Conservation (phyloP, 35 echinoderm and acorn worm species). For the Acanthaster planci region DNA sequence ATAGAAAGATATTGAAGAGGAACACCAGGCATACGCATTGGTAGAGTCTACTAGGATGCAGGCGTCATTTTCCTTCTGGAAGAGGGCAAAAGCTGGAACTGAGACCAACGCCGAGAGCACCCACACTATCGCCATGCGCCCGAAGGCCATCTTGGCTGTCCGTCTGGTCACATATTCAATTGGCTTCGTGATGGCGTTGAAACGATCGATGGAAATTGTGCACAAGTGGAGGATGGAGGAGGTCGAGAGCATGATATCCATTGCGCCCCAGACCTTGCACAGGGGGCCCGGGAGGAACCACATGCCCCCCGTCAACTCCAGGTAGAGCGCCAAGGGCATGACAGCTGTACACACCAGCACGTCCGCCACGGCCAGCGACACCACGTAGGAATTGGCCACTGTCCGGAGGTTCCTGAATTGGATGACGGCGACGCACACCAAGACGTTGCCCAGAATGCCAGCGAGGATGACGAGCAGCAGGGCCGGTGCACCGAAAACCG, state of each 20-base stretch:
- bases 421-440: conserved; percentile 67
- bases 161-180: conserved; percentile 70
- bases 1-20: conserved; percentile 59
- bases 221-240: conserved; percentile 80
- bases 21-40: conserved; percentile 38
- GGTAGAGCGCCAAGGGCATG: conserved; percentile 59
- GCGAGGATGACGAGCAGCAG: conserved; percentile 48
- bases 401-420: conserved; percentile 60
- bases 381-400: conserved; percentile 74
- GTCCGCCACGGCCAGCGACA: conserved; percentile 78
- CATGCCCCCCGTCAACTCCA: conserved; percentile 34
- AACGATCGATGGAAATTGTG: conserved; percentile 73
- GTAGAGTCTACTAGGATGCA: conserved; percentile 31
- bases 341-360: conserved; percentile 54
- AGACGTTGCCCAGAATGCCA: conserved; percentile 69
- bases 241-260: conserved; percentile 69
- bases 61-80: conserved; percentile 20
- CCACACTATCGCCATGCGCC: conserved; percentile 65
- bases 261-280: conserved; percentile 63
- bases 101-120: conserved; percentile 36
- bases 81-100: conserved; percentile 50
- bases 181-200: conserved; percentile 68
- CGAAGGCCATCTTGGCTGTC: conserved; percentile 55
- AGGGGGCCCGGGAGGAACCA: conserved; percentile 57
- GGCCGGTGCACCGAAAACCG: not conserved